These are phyloP conservation scores for Onychostoma macrolepis DNA, from an alignment of 2,113 vertebrate genomes.

Conservation along the genomic window DNA sequence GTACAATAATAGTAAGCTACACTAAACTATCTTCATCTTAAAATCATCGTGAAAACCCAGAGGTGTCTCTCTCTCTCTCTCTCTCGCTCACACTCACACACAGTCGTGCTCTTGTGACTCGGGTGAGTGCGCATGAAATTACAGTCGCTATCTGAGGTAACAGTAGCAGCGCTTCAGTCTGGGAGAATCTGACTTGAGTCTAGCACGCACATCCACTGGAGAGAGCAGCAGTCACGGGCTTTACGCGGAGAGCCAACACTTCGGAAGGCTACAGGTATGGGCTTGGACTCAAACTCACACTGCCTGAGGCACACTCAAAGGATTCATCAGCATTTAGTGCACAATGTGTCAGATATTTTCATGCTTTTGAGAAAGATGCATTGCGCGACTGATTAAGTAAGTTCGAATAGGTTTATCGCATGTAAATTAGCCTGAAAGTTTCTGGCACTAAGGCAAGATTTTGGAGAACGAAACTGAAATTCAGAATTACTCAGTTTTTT, in stretches of 20 bases:
- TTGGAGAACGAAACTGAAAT: background rate
- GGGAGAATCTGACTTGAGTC: constrained; percentile 25
- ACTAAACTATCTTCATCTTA: background rate
- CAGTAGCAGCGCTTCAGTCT: background rate
- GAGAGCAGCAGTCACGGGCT: constrained; percentile 19
- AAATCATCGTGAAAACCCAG: background rate
- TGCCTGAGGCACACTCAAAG: background rate
- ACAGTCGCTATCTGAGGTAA: constrained; percentile 36
- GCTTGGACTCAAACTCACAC: background rate
- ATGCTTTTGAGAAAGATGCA: background rate
- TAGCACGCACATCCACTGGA: background rate
- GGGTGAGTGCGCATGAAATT: constrained; percentile 46
- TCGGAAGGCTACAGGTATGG: constrained; percentile 31
- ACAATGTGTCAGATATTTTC: background rate
- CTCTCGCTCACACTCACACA: background rate
- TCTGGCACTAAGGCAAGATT: background rate
- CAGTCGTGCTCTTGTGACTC: constrained; percentile 40
- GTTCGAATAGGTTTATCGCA: background rate
- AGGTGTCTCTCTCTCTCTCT: background rate
- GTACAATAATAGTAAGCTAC: background rate
- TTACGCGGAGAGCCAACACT: background rate
- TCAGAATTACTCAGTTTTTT: background rate
- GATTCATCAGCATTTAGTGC: background rate
- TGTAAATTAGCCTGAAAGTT: background rate
- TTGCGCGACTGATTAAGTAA: background rate